phyloP scores from a whole-genome alignment of 2,888 invertebrate genomes.

The Plagodis pulveraria region DNA sequence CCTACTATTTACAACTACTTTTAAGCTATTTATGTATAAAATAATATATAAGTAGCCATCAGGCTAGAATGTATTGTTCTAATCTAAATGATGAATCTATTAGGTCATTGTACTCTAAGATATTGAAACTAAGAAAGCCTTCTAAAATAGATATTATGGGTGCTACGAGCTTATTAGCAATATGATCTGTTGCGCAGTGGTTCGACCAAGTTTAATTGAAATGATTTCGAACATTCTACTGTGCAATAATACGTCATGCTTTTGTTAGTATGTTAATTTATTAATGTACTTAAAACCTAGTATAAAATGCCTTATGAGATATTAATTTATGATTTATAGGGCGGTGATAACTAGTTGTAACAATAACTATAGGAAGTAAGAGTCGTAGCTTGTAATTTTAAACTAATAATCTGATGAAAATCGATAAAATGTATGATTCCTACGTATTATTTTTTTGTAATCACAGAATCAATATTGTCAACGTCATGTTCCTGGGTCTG shows the following conservation, averaged over 20 bases:
- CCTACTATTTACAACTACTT: background rate
- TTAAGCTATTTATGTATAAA: background rate
- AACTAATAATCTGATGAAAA: no score
- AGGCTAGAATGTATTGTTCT: background rate
- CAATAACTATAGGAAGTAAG: no score
- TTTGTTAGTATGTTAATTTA: constrained; percentile 19
- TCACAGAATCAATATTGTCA: no score
- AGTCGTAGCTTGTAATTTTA: no score
- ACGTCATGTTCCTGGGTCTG: no score
- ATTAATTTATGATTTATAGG: no score
- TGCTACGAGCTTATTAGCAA: constrained; percentile 3
- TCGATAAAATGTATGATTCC: no score
- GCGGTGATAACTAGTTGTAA: no score
- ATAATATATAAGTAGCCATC: background rate
- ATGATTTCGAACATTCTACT: constrained; percentile 7
- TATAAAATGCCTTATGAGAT: no score
- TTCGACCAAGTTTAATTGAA: background rate
- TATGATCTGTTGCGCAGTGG: constrained; percentile 2
- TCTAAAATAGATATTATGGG: constrained; percentile 1
- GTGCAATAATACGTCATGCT: constrained; percentile 25
- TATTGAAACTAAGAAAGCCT: constrained; percentile 4
- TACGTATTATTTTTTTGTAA: no score
- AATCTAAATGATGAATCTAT: constrained; percentile 8
- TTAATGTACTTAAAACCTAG: background rate
- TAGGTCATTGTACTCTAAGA: background rate